Evolutionary conservation across 2,888 invertebrate species (phyloP).

Genomic region (Endomychus coccineus): DNA sequence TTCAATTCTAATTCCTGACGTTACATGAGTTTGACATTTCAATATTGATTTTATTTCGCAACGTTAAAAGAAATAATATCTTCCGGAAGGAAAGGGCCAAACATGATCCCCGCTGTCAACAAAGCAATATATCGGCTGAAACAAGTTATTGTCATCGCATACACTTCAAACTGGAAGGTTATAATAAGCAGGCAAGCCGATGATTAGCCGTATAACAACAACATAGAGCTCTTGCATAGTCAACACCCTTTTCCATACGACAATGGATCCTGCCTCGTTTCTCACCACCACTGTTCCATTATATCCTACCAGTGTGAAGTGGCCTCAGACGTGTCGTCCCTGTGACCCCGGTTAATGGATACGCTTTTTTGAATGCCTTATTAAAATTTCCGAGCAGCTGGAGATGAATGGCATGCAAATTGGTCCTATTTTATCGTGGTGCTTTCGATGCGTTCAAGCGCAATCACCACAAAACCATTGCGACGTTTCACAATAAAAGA

Average conservation of each 20-base stretch:
- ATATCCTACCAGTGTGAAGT: slow-evolving; percentile 28
- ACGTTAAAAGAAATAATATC: too few relatives aligned
- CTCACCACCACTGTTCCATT: slow-evolving; percentile 29
- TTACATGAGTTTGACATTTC: too few relatives aligned
- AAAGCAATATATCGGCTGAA: too few relatives aligned
- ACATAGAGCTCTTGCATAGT: slow-evolving; percentile 20
- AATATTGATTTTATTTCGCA: too few relatives aligned
- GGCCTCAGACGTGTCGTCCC: slow-evolving; percentile 27
- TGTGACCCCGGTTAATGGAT: slow-evolving; percentile 34
- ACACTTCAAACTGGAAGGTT: slow-evolving; percentile 15
- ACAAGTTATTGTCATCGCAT: too few relatives aligned
- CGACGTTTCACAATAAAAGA: slow-evolving; percentile 12
- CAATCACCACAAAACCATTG: slow-evolving; percentile 26
- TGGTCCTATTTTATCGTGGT: slow-evolving; percentile 35
- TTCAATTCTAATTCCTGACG: too few relatives aligned
- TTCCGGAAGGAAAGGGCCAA: too few relatives aligned
- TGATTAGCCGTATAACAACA: slow-evolving; percentile 26
- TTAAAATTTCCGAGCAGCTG: slow-evolving; percentile 49
- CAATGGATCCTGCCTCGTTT: slow-evolving; percentile 27
- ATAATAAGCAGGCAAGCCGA: slow-evolving; percentile 13
- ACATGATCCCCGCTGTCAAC: too few relatives aligned
- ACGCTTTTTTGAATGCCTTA: slow-evolving; percentile 43
- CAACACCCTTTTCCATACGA: slow-evolving; percentile 26
- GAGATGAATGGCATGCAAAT: slow-evolving; percentile 46
- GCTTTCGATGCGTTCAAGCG: slow-evolving; percentile 28